Evolutionary conservation across 2,113 vertebrate genomes (phyloP), one percentile per base, ranked within the genome.

Genomic region (Leptobrachium ailaonicum): DNA sequence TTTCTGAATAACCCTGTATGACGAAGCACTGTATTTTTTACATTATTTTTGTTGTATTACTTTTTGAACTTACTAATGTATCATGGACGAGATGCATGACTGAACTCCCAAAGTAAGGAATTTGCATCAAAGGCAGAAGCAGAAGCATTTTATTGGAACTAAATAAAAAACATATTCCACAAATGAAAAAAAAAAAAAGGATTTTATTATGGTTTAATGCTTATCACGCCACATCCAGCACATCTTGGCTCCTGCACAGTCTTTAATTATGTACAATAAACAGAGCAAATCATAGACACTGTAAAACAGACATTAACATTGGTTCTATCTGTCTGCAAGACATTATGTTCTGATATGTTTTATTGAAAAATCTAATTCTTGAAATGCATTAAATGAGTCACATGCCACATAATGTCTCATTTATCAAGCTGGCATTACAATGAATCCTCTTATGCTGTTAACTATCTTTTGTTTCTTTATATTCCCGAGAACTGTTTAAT

Each of bases 381-480:
- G 62, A 64, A 40, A 32, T n/a, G 20, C 10, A 40, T 64, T 64
- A 40, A n/a, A 40, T 64, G 62, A 64, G 40, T 64, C 62, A 64
- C 20, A 64, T 64, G 32, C 20, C 62, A 64, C 32, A 64, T 64
- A 32, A n/a, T 40, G 5, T 1, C 62, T 32, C 62, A 6, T 64
- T 13, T 64, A 64, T 64, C 62, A 64, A 64, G 40, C 62, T 64
- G 62, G 40, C 62, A 64, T 64, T 64, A 32, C 40, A 64, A 5
- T 60, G 13, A 7, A 13, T 9, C 11, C 13, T 6, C 56, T 60
- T 60, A 12, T 60, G 10, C 56, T 5, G 56, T 60, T 60, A 12
- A 50, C 4, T 4, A 5, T 50, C 47, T 50, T 8, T 50, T 50
- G 47, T 50, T 50, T 50, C 8, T 50, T 50, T 50, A 50, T 50